These are phyloP conservation scores for Alligator mississippiensis DNA, from an alignment of 2,113 vertebrate genomes.

Conservation along the genomic window DNA sequence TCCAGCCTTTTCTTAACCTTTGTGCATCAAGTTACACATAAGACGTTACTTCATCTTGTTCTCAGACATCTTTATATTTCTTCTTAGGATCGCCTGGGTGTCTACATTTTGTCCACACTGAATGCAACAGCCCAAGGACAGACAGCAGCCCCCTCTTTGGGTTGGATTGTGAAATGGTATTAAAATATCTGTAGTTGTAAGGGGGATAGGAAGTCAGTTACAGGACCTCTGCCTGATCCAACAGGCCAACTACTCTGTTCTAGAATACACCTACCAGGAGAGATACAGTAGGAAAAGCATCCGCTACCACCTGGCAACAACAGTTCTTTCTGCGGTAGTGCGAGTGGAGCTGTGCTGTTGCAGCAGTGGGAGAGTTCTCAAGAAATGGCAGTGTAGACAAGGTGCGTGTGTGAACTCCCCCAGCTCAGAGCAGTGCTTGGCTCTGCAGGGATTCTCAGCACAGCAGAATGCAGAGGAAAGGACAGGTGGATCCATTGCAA, in stretches of 20 bases:
- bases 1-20: neutral
- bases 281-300: neutral
- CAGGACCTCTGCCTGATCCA: neutral
- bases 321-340: neutral
- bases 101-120: conserved; percentile 79
- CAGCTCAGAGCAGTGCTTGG: neutral
- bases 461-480: neutral
- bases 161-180: conserved; percentile 95
- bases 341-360: neutral
- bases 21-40: neutral
- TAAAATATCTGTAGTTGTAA: neutral
- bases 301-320: neutral
- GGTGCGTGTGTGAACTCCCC: neutral
- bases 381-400: neutral
- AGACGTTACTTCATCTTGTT: neutral
- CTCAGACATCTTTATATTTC: conserved; percentile 22
- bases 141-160: conserved; percentile 91
- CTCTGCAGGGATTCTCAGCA: neutral
- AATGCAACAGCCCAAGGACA: conserved; percentile 74
- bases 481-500: neutral
- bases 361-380: neutral
- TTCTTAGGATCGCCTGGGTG: conserved; percentile 78
- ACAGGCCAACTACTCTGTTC: neutral
- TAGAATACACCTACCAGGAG: neutral
- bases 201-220: neutral